Conservation (phyloP, 1,140 invertebrate genomes). For the Anastatus disparis region DNA sequence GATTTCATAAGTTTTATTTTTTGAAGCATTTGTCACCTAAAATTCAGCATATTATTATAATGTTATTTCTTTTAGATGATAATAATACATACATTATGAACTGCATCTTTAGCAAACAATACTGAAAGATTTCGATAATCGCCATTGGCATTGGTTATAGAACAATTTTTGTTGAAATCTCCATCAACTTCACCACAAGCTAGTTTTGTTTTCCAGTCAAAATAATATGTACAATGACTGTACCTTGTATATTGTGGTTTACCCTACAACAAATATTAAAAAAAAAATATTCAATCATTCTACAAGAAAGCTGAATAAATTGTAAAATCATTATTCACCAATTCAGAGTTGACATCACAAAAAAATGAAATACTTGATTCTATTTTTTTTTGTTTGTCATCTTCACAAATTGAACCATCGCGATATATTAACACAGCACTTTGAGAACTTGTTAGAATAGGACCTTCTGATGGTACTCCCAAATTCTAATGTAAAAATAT, state of each 20-base stretch:
- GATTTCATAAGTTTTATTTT: conserved; percentile 47
- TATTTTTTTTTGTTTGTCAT: conserved; percentile 54
- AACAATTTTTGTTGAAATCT: conserved; percentile 48
- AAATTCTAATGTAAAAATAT: conserved; percentile 58
- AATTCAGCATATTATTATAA: conserved; percentile 10
- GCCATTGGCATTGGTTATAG: conserved; percentile 44
- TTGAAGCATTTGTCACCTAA: conserved; percentile 42
- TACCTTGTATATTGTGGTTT: conserved; percentile 60
- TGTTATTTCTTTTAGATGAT: not conserved
- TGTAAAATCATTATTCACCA: conserved; percentile 61
- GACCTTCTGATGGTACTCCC: conserved; percentile 60
- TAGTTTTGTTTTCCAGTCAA: conserved; percentile 66
- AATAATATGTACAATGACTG: conserved; percentile 62
- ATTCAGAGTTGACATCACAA: conserved; percentile 59
- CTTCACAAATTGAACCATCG: conserved; percentile 61
- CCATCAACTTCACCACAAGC: conserved; percentile 56
- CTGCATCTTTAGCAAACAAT: not conserved
- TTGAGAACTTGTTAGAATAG: conserved; percentile 51
- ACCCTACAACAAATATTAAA: conserved; percentile 53
- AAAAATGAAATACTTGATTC: conserved; percentile 63
- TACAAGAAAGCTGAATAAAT: too few relatives aligned
- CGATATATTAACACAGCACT: conserved; percentile 60
- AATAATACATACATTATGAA: not conserved
- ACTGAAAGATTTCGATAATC: conserved; percentile 12
- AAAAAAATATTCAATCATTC: too few relatives aligned